These are phyloP conservation scores for Ramphastos sulfuratus DNA, from an alignment of 2,113 vertebrate species.

Conservation along the genomic window DNA sequence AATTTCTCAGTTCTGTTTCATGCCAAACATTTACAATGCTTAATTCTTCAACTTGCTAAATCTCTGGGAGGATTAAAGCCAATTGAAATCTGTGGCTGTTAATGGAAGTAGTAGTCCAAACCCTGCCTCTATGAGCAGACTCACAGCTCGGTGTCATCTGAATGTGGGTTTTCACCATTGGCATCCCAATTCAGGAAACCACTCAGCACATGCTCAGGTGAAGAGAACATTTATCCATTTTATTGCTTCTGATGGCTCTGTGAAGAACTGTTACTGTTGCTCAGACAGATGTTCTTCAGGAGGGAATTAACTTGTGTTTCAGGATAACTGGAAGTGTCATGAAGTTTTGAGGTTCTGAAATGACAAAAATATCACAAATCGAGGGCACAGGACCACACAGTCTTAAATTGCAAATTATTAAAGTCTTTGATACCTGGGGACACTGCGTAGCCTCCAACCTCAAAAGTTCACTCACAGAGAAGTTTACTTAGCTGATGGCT, in stretches of 20 bases:
- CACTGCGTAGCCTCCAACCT: background rate
- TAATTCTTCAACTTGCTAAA: constrained; percentile 27
- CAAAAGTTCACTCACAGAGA: background rate
- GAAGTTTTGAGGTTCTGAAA: background rate
- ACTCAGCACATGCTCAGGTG: background rate
- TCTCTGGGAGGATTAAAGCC: background rate
- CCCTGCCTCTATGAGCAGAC: background rate
- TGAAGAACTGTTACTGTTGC: background rate
- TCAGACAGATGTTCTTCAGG: background rate
- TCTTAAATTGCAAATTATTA: background rate
- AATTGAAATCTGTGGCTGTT: background rate
- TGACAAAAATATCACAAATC: background rate
- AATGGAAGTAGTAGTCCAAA: background rate
- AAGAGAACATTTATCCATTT: background rate
- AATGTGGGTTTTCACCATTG: background rate
- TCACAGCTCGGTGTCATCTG: background rate
- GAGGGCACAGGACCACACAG: background rate
- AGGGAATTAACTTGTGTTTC: background rate
- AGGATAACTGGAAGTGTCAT: background rate
- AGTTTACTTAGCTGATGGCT: too few species aligned
- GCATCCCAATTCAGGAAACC: background rate
- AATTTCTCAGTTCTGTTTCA: constrained; percentile 33
- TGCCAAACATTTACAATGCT: constrained; percentile 30
- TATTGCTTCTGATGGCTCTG: background rate
- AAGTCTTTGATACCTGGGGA: background rate